A percentile compares a stretch with the other conserved stretches of the same genome.
phyloP scores from a whole-genome alignment of 2,888 invertebrate genomes.

The Sphaerophoria taeniata region DNA sequence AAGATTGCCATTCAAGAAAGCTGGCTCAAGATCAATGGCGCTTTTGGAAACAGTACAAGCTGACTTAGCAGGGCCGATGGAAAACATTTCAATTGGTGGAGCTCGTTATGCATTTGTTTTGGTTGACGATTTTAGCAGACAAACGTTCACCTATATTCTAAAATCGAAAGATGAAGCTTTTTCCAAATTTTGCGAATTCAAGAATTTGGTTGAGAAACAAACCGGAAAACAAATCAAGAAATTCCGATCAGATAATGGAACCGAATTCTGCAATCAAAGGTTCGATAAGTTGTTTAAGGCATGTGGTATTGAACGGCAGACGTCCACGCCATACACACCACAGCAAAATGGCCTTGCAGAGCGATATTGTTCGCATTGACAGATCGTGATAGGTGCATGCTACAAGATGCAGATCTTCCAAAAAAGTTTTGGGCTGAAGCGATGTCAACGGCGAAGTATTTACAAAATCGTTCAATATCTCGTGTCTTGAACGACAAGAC shows the following conservation, averaged over 20 bases:
- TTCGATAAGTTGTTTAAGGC: neutral
- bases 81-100: neutral
- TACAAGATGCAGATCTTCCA: neutral
- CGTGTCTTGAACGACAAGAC: no score
- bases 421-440: neutral
- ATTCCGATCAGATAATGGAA: neutral
- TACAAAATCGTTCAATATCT: no score
- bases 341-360: neutral
- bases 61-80: no score
- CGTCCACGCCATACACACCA: neutral
- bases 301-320: neutral
- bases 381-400: neutral
- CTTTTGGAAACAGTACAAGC: no score
- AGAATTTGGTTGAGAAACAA: no score
- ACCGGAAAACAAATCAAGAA: neutral
- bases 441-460: no score
- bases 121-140: neutral
- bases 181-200: no score
- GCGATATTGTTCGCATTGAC: neutral
- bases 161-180: no score
- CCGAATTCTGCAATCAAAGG: neutral
- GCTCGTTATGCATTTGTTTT: neutral
- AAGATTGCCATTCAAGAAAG: neutral
- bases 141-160: no score
- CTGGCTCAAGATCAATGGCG: no score